These are phyloP conservation scores for Ptilodon capucinus DNA, from an alignment of 2,888 invertebrate species.

Conservation along the genomic window DNA sequence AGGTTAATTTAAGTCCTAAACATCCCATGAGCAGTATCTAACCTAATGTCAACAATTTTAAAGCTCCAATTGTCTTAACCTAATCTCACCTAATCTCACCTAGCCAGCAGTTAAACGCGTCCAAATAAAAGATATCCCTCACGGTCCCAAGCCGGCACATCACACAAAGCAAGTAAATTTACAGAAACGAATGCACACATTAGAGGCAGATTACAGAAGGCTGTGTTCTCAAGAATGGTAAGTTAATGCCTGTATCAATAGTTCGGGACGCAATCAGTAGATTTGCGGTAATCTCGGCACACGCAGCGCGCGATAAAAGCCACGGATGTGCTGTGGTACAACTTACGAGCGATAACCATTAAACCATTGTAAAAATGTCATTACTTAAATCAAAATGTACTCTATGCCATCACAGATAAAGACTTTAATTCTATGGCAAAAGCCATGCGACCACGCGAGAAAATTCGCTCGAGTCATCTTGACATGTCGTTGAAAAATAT, in stretches of 20 bases:
- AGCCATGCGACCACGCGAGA: no score
- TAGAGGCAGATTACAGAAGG: constrained; percentile 57
- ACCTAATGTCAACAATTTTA: neutral
- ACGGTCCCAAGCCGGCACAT: constrained; percentile 28
- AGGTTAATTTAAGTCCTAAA: neutral
- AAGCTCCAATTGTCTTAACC: neutral
- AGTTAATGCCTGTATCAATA: constrained; percentile 62
- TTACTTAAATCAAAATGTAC: no score
- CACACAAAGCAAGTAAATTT: constrained; percentile 47
- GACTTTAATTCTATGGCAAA: no score
- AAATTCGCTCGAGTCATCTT: no score
- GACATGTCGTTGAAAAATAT: no score
- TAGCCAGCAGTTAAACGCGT: constrained; percentile 5
- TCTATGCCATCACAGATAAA: no score
- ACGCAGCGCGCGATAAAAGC: constrained; percentile 56
- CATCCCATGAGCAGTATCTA: neutral
- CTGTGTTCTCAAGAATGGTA: constrained; percentile 33
- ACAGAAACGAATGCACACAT: constrained; percentile 61
- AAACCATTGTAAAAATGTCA: no score
- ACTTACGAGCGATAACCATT: constrained; percentile 16
- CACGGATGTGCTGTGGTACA: constrained; percentile 26
- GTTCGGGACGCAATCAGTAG: constrained; percentile 59
- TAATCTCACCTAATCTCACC: neutral
- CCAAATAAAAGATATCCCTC: constrained; percentile 33
- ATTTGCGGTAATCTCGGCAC: constrained; percentile 69